Evolutionary conservation across 2,888 invertebrate genomes (phyloP).

Genomic region (Drosophila acutilabella): DNA sequence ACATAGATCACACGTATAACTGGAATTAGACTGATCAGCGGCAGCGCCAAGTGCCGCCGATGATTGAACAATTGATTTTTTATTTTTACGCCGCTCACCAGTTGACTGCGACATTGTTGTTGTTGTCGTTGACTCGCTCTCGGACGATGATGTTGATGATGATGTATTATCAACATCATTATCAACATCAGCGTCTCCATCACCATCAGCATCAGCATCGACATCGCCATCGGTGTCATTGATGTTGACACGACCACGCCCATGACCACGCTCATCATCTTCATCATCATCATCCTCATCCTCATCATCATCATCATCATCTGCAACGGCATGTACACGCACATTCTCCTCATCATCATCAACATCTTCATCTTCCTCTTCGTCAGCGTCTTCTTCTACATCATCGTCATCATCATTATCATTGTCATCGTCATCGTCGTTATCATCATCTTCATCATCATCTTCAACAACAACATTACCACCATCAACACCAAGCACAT

Average conservation of each 20-base stretch:
- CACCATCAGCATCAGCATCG: conserved; percentile 53
- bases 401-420: conserved; percentile 51
- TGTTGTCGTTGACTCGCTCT: conserved; percentile 63
- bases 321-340: conserved; percentile 24
- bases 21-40: conserved; percentile 68
- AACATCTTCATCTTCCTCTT: conserved; percentile 51
- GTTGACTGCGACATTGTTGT: conserved; percentile 65
- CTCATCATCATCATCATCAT: conserved; percentile 45
- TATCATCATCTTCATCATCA: conserved; percentile 54
- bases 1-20: conserved; percentile 84
- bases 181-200: conserved; percentile 42
- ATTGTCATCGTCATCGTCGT: conserved; percentile 54
- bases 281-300: conserved; percentile 39
- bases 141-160: conserved; percentile 64
- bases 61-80: conserved; percentile 42
- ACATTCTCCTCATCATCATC: conserved; percentile 35
- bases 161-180: conserved; percentile 54
- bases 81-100: conserved; percentile 68
- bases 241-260: conserved; percentile 35
- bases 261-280: neutral
- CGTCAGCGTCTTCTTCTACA: conserved; percentile 49
- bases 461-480: conserved; percentile 63
- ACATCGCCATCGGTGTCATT: conserved; percentile 51
- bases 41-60: conserved; percentile 52
- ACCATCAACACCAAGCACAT: conserved; percentile 50